Conservation (phyloP, 2,113 vertebrate species). For the Heptranchias perlo region DNA sequence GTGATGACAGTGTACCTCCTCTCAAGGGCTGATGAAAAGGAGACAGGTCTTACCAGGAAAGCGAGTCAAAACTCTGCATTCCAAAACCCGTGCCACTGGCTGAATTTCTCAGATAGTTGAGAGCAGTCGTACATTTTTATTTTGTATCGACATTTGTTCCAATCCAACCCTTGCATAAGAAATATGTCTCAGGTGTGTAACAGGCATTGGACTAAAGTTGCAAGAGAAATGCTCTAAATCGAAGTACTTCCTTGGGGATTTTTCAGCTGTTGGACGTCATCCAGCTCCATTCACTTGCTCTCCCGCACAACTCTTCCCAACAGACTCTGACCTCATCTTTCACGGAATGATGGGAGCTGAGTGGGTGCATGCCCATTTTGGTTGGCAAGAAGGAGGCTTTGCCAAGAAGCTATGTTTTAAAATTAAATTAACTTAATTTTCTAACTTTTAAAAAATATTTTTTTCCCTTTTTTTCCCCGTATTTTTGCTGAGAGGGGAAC, state of each 20-base stretch:
- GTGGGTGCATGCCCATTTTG: neutral
- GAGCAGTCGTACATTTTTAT: neutral
- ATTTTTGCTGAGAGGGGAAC: neutral
- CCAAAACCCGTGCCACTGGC: neutral
- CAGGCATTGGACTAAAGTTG: neutral
- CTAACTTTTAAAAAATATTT: neutral
- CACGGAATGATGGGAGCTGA: neutral
- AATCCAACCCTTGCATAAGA: neutral
- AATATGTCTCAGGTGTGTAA: neutral
- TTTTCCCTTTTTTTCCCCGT: neutral
- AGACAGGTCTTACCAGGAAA: neutral
- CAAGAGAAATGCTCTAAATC: neutral
- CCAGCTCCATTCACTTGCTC: neutral
- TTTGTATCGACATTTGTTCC: neutral
- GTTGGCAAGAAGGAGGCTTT: neutral
- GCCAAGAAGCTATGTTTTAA: neutral
- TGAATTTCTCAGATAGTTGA: neutral
- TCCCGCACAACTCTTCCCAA: neutral
- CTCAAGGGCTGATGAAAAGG: neutral
- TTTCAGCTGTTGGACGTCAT: neutral
- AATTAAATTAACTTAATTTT: neutral
- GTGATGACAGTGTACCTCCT: conserved; percentile 19
- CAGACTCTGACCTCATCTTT: neutral
- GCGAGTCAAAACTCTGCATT: neutral
- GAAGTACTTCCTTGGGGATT: neutral